Base-by-base conservation (phyloP, 2,888 invertebrate genomes). In the Ophioninae sp. region DNA sequence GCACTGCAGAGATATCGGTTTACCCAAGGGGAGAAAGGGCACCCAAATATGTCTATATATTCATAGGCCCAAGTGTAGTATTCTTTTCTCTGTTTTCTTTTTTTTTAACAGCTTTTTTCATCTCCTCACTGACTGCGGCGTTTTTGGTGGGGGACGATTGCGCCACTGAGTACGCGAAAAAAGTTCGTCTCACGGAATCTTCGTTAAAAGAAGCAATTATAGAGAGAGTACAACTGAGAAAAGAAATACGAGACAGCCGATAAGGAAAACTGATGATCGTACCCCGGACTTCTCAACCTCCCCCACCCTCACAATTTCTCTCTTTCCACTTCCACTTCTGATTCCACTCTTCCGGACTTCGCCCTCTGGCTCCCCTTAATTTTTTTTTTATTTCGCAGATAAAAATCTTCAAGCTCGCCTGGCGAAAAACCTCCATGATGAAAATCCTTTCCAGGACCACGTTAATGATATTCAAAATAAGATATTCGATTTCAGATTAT, bases 181-280 rank as follows among this genome's bases (percentile, higher is more conserved):
- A 87, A 90, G 88, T 92, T 90, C 89, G 91, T 91, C 90, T 90
- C 79, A 56, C 79, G 87, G 89, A 91, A 91, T 91, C 91, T 91
- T 91, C 91, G 91, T 90, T 91, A 91, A 92, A 91, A 90, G 89
- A 92, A 91, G 90, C 90, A 91, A 92, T 92, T 91, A 91, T 89
- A 90, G 91, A 89, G 65, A 64, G 79, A 72, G 74, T 61, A 61
- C 44, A 61, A 75, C 41, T 30, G 57, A 41, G 41, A 57, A 57
- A 70, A 90, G 89, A 57, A 17, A 90, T 91, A 88, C 88, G 89
- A 87, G 87, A 85, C 85, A 82, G 79, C 87, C 86, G 90, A 91
- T 90, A 91, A 90, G 89, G 87, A 87, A 89, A 91, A 90, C 88
- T 90, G 90, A 91, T 92, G 87, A 83, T 83, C 75, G 81, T 72